phyloP scores from a whole-genome alignment of 2,888 invertebrate genomes.

The Sarcophaga variegata region DNA sequence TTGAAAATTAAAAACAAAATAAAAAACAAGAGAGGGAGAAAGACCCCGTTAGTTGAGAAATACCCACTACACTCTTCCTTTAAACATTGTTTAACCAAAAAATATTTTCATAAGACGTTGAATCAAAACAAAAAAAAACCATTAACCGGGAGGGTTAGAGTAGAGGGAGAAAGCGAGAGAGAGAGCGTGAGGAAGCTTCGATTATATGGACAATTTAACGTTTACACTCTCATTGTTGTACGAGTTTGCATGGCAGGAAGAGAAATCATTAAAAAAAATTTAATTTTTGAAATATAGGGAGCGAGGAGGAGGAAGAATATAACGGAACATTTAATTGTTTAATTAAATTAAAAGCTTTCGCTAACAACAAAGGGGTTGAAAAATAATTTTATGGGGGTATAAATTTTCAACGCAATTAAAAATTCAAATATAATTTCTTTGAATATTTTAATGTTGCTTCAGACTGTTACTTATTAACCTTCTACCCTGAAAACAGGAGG shows the following conservation, averaged over 20 bases:
- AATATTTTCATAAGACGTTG: background rate
- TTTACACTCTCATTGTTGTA: background rate
- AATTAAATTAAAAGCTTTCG: conserved; percentile 43
- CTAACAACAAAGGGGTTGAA: conserved; percentile 10
- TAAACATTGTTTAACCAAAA: background rate
- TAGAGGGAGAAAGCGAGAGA: too few relatives aligned
- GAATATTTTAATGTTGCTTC: background rate
- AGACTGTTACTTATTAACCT: too few relatives aligned
- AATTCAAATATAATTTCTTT: background rate
- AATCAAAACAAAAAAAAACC: conserved; percentile 11
- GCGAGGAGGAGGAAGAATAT: background rate
- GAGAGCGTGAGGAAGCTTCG: conserved; percentile 26
- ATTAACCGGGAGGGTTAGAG: too few relatives aligned
- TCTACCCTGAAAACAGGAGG: too few relatives aligned
- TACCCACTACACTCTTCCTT: background rate
- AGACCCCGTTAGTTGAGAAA: too few relatives aligned
- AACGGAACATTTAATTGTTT: conserved; percentile 51
- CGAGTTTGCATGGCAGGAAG: background rate
- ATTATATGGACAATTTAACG: conserved; percentile 49
- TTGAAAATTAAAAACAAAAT: background rate
- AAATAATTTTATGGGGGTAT: background rate
- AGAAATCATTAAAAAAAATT: background rate
- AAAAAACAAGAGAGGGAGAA: background rate
- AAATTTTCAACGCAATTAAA: background rate
- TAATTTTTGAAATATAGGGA: background rate